Evolutionary conservation across 2,888 invertebrate genomes (phyloP).

Genomic region (Lysandra bellargus): DNA sequence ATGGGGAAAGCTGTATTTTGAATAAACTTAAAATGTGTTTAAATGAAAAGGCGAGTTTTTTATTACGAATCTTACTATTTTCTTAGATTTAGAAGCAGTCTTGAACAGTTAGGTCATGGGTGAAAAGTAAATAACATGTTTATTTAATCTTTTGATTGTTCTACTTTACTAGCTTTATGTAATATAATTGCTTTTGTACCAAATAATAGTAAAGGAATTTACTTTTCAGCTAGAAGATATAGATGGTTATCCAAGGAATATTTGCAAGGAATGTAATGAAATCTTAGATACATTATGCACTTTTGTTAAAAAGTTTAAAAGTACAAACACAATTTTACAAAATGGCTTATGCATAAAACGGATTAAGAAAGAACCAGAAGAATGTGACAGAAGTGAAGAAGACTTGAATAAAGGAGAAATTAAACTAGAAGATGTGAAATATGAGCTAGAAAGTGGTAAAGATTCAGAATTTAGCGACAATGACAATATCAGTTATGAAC

Average conservation of each 20-base stretch:
- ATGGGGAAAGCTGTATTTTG: slow-evolving; percentile 45
- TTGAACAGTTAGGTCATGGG: no score
- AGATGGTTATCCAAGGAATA: slow-evolving; percentile 62
- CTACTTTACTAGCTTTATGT: no score
- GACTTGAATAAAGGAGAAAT: slow-evolving; percentile 11
- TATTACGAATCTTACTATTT: no score
- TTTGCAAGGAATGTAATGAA: slow-evolving; percentile 59
- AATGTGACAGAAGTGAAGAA: slow-evolving; percentile 37
- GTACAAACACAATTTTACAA: slow-evolving; percentile 55
- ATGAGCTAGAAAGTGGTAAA: slow-evolving; percentile 4
- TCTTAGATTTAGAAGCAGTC: no score
- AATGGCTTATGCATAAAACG: slow-evolving; percentile 48
- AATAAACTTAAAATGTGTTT: slow-evolving; percentile 58
- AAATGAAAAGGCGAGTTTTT: slow-evolving; percentile 55
- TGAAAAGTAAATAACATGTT: no score
- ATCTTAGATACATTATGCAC: slow-evolving; percentile 53
- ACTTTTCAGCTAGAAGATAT: slow-evolving; percentile 63
- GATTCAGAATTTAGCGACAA: slow-evolving; percentile 38
- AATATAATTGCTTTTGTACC: no score
- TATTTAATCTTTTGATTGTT: no score
- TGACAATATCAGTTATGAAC: slow-evolving; percentile 15
- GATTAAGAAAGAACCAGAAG: slow-evolving; percentile 54
- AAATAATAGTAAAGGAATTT: background rate
- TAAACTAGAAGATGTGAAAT: slow-evolving; percentile 36
- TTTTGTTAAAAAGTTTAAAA: slow-evolving; percentile 62